These are phyloP conservation scores for Abscondita cerata DNA, from an alignment of 2,888 invertebrate genomes.

Conservation along the genomic window DNA sequence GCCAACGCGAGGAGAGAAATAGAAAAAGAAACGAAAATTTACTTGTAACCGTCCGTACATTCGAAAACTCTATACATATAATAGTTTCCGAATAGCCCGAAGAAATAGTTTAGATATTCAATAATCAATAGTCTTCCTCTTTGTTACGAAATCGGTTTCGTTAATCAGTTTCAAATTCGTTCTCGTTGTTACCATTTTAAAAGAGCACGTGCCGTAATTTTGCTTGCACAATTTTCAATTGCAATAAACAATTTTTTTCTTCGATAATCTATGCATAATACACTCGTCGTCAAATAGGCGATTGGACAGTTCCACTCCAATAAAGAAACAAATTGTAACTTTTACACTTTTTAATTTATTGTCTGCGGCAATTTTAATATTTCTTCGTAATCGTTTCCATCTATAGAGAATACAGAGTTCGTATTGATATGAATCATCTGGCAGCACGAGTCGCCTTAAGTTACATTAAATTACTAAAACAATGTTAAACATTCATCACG, in stretches of 20 bases:
- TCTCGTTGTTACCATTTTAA: constrained; percentile 24
- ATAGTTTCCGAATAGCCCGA: neutral
- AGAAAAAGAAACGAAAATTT: too few relatives aligned
- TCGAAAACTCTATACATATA: too few relatives aligned
- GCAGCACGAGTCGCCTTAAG: constrained; percentile 46
- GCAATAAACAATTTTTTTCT: constrained; percentile 2
- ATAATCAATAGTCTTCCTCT: constrained; percentile 7
- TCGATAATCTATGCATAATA: constrained; percentile 13
- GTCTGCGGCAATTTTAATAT: constrained; percentile 33
- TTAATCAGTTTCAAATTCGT: constrained; percentile 36
- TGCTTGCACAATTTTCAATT: constrained; percentile 22
- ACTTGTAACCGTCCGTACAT: too few relatives aligned
- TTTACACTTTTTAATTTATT: constrained; percentile 23
- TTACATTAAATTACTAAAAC: constrained; percentile 44
- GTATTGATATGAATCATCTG: constrained; percentile 44
- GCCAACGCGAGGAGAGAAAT: too few relatives aligned
- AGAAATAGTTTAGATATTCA: constrained; percentile 5
- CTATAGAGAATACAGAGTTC: constrained; percentile 27
- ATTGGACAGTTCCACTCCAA: constrained; percentile 26
- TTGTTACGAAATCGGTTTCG: constrained; percentile 23
- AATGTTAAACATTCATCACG: constrained; percentile 42
- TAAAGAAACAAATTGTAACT: constrained; percentile 23
- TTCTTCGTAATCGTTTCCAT: constrained; percentile 33
- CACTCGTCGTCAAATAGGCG: constrained; percentile 13
- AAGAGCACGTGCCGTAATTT: constrained; percentile 30